phyloP scores from a whole-genome alignment of 2,888 invertebrate genomes.

The Apamea crenata region DNA sequence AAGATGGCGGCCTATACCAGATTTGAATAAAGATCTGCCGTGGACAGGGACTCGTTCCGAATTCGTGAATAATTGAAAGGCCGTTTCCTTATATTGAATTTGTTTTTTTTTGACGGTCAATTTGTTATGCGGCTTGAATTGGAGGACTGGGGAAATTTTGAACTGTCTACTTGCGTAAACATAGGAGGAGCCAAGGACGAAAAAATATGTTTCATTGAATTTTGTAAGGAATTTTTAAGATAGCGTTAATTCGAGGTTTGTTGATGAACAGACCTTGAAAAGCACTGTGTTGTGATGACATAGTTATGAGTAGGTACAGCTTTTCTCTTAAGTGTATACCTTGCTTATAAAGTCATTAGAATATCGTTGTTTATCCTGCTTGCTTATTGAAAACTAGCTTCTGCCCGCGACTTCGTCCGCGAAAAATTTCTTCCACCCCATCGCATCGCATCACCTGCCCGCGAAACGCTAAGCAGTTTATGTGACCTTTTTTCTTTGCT shows the following conservation, averaged over 20 bases:
- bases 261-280: not conserved
- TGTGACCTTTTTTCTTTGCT: no score
- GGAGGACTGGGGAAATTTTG: conserved; percentile 31
- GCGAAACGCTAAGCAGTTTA: no score
- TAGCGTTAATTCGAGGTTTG: not conserved
- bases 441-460: no score
- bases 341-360: no score
- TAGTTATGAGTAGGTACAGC: no score
- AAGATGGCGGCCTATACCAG: conserved; percentile 83
- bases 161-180: conserved; percentile 36
- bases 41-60: conserved; percentile 65
- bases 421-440: no score
- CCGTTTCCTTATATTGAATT: conserved; percentile 67
- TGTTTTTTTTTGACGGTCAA: conserved; percentile 68
- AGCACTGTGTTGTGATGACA: not conserved
- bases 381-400: not conserved
- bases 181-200: not conserved
- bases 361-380: not conserved
- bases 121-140: conserved; percentile 68
- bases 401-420: no score
- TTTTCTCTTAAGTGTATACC: not conserved
- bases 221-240: not conserved
- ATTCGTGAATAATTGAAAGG: conserved; percentile 71
- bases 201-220: conserved; percentile 22
- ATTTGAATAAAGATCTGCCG: conserved; percentile 83